Base-by-base conservation (phyloP, 2,797 vertebrate species). In the Lutjanus argentimaculatus region DNA sequence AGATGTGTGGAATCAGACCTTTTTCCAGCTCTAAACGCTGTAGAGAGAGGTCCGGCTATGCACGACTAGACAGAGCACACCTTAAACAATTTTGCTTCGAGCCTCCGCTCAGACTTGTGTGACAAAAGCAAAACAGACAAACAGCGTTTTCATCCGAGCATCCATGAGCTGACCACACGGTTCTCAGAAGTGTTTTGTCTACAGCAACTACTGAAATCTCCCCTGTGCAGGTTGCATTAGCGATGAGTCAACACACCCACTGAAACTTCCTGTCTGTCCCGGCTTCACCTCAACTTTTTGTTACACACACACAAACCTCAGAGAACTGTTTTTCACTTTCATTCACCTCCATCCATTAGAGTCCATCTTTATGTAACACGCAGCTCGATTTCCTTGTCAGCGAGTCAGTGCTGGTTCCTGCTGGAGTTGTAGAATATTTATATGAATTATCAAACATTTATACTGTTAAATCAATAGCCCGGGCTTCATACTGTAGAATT, bases 401-500 rank as follows among this genome's bases (percentile, higher is more conserved):
- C 1, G 8, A 75, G 61, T 56, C 66, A 0, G 51, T 0, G 36
- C 45, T 9, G 51, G 40, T 36, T 75, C 64, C 77, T 65, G 62
- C 66, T 21, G 36, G 43, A 78, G 30, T 48, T 48, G 52, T 78
- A 0, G 22, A 86, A 82, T 86, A 89, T 90, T 89, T 66, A 90
- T 75, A 56, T 15, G 75, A 82, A 86, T 75, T 57, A 88, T 88
- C 77, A 83, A 89, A 88, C 71, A 83, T 88, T 87, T 77, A 90
- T 79, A 46, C 51, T 19, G 74, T 65, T 73, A 64, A 89, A 91
- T 92, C 86, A 89, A 89, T 84, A 85, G 22, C 14, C 36, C 0
- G 2, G 21, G 74, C 53, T 73, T 67, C n/a, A 4, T 14, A 12
- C 14, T 68, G 79, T 10, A 70, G 46, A 11, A n/a, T 7, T 43